Percentiles rank a stretch among this genome's conserved stretches.
These are phyloP conservation scores for Carettochelys insculpta DNA, from an alignment of 2,113 vertebrate species.

Conservation along the genomic window DNA sequence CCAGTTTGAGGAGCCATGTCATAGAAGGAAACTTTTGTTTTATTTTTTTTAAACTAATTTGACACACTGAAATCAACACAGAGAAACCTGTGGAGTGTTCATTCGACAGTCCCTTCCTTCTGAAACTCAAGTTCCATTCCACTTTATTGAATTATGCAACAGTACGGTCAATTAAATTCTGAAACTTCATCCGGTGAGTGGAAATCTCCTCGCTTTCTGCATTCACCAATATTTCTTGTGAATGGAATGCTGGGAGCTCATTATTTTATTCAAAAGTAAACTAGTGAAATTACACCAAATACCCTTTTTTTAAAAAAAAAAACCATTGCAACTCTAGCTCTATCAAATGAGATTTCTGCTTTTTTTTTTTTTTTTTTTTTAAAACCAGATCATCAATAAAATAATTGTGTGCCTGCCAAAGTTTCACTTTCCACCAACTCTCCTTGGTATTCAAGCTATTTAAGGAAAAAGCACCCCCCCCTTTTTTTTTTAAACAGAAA, in stretches of 20 bases:
- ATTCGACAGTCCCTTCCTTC: neutral
- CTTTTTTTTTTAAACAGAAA: neutral
- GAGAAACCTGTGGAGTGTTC: neutral
- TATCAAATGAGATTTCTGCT: neutral
- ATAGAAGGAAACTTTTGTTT: no score
- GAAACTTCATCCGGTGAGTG: neutral
- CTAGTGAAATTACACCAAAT: neutral
- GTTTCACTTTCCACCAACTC: neutral
- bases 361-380: no score
- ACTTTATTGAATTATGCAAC: neutral
- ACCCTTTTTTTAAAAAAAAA: neutral
- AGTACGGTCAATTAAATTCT: neutral
- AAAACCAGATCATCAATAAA: no score
- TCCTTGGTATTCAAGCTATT: neutral
- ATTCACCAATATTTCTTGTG: neutral
- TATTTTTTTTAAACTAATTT: neutral
- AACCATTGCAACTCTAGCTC: neutral
- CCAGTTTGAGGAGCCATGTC: no score
- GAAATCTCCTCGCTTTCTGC: neutral
- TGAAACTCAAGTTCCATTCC: neutral
- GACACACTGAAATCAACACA: neutral
- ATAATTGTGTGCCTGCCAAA: neutral
- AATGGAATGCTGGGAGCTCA: neutral
- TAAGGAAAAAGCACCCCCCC: neutral
- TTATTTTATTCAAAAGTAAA: accelerated